Percentiles rank a stretch among this genome's conserved stretches.
Conservation (phyloP, 2,888 invertebrate species). For the Rhamnusium bicolor region DNA sequence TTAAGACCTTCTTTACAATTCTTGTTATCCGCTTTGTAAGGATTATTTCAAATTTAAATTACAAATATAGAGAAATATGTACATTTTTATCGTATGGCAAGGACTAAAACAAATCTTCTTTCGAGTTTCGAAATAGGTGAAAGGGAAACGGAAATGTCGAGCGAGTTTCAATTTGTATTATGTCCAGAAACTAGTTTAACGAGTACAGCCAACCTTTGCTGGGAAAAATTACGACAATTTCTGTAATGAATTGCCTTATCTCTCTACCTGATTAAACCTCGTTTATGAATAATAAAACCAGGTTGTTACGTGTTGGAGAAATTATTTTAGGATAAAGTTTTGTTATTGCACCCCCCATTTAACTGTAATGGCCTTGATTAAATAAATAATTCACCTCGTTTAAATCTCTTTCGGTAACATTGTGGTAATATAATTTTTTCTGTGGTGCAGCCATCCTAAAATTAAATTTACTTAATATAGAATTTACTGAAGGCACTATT, state of each 20-base stretch:
- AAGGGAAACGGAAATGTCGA: constrained; percentile 22
- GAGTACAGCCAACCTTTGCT: constrained; percentile 24
- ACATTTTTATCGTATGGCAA: constrained; percentile 30
- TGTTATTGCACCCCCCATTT: neutral
- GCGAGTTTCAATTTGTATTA: constrained; percentile 41
- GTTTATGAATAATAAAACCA: constrained; percentile 6
- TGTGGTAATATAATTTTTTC: no score
- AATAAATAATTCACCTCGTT: neutral
- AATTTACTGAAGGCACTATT: no score
- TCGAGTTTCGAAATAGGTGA: constrained; percentile 19
- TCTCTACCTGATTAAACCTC: neutral
- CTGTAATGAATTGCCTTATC: constrained; percentile 22
- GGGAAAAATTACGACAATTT: constrained; percentile 27
- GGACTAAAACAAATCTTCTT: constrained; percentile 22
- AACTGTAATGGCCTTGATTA: neutral
- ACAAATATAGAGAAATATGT: constrained; percentile 33
- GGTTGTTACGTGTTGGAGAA: neutral
- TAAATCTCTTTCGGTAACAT: no score
- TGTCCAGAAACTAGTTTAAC: constrained; percentile 23
- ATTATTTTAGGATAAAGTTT: neutral
- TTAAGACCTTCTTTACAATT: constrained; percentile 18
- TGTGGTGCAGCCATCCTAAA: no score
- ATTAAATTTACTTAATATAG: no score
- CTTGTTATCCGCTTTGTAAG: constrained; percentile 20
- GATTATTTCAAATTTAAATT: constrained; percentile 35